Evolutionary conservation across 2,113 vertebrate genomes (phyloP), one percentile per base, ranked within the genome.

Genomic region (Nycticryphes semicollaris): DNA sequence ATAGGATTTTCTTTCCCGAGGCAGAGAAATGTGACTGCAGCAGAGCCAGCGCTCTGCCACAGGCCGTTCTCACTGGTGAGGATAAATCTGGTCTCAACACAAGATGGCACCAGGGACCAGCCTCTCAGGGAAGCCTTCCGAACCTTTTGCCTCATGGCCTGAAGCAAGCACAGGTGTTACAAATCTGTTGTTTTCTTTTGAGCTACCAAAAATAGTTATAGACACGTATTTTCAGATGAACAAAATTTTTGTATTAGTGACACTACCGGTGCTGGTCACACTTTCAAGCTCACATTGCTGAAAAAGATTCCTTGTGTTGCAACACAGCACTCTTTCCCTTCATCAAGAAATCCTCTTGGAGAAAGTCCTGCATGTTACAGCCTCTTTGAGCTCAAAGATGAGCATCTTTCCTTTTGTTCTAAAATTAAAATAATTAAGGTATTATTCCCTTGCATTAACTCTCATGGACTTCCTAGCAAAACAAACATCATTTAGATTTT

Each of bases 81-180:
- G 79, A 75, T 11, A 30, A 59, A 17, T 75, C 7, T 1, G 28
- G 17, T 47, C 74, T 89, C 41, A 60, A 97, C 98, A 98, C 97
- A 97, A 98, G 98, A 79, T 97, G 98, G 97, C 98, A 88, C 95
- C 97, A 95, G 91, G 97, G 80, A 94, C 96, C 97, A 97, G 76
- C 54, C 67, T 98, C 97, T 95, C 72, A 20, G 30, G 70, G 69
- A 90, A 94, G 31, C 47, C 83, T 92, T 48, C 33, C 62, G 68
- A 86, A 76, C 91, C 84, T 81, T 64, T 39, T 43, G 76, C 66
- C 75, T 94, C 30, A 7, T 14, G 79, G 84, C 41, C 89, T 2
- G 18, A n/a, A 77, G 83, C 47, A 73, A 90, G n/a, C 81, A 33
- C 75, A 92, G 92, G 81, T 78, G 76, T 89, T 89, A 74, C 56